phyloP scores from a whole-genome alignment of 2,113 vertebrate genomes.

The Felis chaus region DNA sequence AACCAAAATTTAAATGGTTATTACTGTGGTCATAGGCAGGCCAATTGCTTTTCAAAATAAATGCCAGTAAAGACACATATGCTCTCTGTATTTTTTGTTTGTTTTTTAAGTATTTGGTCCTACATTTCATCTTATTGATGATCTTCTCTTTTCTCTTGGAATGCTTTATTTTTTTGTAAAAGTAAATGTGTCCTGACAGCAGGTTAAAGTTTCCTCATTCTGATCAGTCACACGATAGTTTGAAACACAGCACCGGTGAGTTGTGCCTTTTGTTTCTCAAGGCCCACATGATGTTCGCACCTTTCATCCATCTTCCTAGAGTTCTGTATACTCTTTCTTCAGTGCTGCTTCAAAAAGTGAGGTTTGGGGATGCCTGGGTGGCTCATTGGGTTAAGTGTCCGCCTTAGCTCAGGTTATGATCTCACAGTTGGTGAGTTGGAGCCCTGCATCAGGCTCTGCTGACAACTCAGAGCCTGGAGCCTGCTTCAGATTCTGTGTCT shows the following conservation, averaged over 20 bases:
- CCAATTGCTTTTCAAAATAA: not conserved
- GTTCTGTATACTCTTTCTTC: not conserved
- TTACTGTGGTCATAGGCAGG: not conserved
- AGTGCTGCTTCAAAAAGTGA: not conserved
- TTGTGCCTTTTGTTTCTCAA: not conserved
- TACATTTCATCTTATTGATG: not conserved
- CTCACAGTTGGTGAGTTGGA: too few species aligned
- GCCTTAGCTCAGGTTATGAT: too few species aligned
- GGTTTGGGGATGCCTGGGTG: too few species aligned
- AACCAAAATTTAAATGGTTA: not conserved
- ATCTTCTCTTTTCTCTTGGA: not conserved
- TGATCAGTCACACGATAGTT: not conserved
- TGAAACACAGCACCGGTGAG: not conserved
- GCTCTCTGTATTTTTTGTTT: not conserved
- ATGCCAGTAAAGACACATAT: not conserved
- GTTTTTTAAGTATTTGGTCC: not conserved
- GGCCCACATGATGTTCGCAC: accelerated
- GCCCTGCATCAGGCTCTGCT: too few species aligned
- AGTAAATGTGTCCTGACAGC: not conserved
- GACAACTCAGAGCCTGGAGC: too few species aligned
- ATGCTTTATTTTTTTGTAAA: not conserved
- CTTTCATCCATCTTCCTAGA: not conserved
- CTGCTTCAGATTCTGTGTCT: too few species aligned
- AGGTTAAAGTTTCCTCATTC: not conserved
- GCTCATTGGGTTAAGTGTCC: too few species aligned